Evolutionary conservation across 2,113 vertebrate genomes (phyloP).

Genomic region (Tonatia bakeri): DNA sequence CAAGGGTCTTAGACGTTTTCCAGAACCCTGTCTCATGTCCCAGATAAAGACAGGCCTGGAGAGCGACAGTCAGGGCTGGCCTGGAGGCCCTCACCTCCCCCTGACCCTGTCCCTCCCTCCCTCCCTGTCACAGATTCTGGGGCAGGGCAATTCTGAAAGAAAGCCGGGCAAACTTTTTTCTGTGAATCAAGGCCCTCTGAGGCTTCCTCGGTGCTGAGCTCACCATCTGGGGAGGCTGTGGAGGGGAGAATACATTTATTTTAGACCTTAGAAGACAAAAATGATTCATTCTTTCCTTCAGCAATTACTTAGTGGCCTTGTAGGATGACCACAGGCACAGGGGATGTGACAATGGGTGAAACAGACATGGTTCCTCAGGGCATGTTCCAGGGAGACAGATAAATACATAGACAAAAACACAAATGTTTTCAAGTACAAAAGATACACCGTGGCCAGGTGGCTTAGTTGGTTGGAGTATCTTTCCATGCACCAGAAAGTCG

Average conservation of each 20-base stretch:
- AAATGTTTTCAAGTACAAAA: neutral
- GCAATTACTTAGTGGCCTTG: neutral
- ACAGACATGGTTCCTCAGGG: neutral
- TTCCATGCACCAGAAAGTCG: too few species aligned
- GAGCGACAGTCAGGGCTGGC: neutral
- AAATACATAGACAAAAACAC: neutral
- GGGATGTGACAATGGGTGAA: neutral
- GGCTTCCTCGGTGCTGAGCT: neutral
- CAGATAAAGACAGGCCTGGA: neutral
- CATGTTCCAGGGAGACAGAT: neutral
- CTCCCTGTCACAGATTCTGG: neutral
- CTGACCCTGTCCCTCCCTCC: neutral
- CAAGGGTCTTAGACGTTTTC: neutral
- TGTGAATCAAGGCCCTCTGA: accelerated
- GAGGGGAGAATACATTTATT: neutral
- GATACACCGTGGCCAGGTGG: neutral
- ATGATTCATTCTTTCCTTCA: neutral
- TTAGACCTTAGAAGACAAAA: too few species aligned
- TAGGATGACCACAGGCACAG: accelerated
- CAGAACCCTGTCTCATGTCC: neutral
- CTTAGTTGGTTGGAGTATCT: too few species aligned
- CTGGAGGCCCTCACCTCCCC: too few species aligned
- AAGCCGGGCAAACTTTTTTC: neutral
- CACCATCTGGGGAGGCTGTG: neutral
- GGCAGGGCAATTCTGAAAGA: neutral